Evolutionary conservation across 1,140 invertebrate species (phyloP), one percentile per base, ranked within the genome.

Genomic region (Calephelis virginiensis): DNA sequence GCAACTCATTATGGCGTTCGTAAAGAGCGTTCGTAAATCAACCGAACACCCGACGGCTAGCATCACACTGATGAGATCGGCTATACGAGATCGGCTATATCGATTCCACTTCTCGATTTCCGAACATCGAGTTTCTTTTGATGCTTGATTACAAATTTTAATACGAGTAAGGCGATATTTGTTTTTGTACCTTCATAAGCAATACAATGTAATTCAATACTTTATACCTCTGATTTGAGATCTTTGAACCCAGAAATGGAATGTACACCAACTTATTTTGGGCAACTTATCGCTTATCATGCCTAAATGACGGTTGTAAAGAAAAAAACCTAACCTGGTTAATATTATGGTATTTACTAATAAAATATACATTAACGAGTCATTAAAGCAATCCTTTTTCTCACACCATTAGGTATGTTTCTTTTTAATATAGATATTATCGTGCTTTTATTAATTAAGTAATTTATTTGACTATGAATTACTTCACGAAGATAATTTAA

Each of bases 21-120:
- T 84, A 84, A 86, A 82, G 81, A 84, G 76, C 74, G 74, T 70
- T 70, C 78, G 83, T 88, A 88, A 90, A 86, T 90, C 84, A 87
- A 80, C 66, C 80, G 75, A 72, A 77, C 83, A 79, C 85, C 76
- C 74, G 70, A 66, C 71, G 80, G 76, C 77, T 74, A 83, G 73
- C 73, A 73, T 73, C 76, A 69, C 67, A 69, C 72, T 68, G 70
- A 73, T 75, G 73, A 76, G 73, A 79, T 79, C 77, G 67, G 66
- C 62, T 71, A 70, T 74, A 75, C 14, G 50, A 53, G 50, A 78
- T 78, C 76, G 67, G 66, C 64, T 71, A 70, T 74, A 76, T 74
- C 72, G 72, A 76, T 76, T 74, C 68, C 65, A 62, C 71, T 64
- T 73, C 71, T 80, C 77, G 73, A 76, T 79, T 78, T 77, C 79